Conservation (phyloP, 2,797 vertebrate species). For the Gambelia wislizenii region DNA sequence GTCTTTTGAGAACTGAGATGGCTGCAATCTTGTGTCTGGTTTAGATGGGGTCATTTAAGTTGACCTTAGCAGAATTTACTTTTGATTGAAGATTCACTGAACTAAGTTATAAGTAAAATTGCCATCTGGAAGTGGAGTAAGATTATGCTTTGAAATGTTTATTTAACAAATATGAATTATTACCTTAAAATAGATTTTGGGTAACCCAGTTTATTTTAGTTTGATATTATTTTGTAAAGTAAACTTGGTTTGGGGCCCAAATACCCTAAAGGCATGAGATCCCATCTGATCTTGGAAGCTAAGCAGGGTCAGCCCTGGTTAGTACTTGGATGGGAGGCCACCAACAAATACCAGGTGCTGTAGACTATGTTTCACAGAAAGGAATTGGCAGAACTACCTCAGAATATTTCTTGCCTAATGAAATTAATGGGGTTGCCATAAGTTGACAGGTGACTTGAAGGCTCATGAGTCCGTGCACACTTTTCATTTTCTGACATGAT, state of each 20-base stretch:
- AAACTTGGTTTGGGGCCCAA: background rate
- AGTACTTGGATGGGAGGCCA: no score
- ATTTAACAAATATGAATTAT: constrained; percentile 7
- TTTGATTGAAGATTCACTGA: background rate
- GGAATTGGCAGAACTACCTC: no score
- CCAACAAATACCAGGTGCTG: no score
- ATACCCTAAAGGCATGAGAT: no score
- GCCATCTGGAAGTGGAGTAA: background rate
- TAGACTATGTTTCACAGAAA: no score
- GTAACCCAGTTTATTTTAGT: constrained; percentile 9
- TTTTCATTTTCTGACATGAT: background rate
- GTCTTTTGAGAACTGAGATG: background rate
- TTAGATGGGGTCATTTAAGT: background rate
- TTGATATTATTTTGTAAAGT: background rate
- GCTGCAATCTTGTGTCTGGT: background rate
- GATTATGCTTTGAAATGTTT: constrained; percentile 25
- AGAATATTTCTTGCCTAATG: no score
- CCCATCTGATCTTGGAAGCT: no score
- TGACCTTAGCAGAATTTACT: background rate
- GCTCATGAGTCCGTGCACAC: no score
- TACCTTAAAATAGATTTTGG: background rate
- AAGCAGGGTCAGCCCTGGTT: no score
- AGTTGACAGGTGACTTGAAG: no score
- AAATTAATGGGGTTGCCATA: no score
- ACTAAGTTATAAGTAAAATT: background rate